These are phyloP conservation scores for Semibalanus balanoides DNA, from an alignment of 1,140 invertebrate genomes.

Conservation along the genomic window DNA sequence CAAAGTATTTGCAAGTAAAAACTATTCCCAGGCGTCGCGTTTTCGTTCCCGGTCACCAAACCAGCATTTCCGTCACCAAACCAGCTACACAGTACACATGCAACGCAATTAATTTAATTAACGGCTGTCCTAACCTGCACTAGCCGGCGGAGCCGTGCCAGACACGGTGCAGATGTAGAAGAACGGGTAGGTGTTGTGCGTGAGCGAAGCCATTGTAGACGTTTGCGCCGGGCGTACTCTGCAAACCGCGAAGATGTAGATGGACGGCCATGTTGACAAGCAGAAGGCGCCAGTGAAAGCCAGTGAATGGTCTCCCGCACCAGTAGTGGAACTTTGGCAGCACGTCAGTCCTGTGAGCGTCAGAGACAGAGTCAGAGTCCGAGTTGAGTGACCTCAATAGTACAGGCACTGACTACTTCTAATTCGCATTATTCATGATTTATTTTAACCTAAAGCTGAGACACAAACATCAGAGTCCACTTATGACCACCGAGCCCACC, in stretches of 20 bases:
- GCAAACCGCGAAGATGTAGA: conserved; percentile 51
- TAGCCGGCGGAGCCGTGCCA: conserved; percentile 42
- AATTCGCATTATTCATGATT: too few relatives aligned
- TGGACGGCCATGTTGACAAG: conserved; percentile 40
- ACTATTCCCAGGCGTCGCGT: too few relatives aligned
- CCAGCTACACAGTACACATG: too few relatives aligned
- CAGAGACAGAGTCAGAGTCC: conserved; percentile 10
- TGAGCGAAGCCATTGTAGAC: conserved; percentile 44
- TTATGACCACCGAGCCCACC: too few relatives aligned
- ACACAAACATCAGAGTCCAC: too few relatives aligned
- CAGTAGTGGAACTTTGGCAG: conserved; percentile 47
- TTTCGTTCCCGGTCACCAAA: too few relatives aligned
- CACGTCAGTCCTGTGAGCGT: conserved; percentile 34
- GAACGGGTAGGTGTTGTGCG: conserved; percentile 48
- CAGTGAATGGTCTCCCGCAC: conserved; percentile 45
- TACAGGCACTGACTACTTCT: too few relatives aligned
- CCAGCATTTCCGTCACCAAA: too few relatives aligned
- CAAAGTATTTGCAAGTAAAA: too few relatives aligned
- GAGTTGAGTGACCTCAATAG: too few relatives aligned
- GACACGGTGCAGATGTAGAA: conserved; percentile 48
- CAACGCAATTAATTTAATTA: too few relatives aligned
- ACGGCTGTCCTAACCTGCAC: conserved; percentile 23
- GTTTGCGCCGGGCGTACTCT: conserved; percentile 36
- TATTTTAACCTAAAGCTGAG: too few relatives aligned
- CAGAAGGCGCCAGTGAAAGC: conserved; percentile 49